Evolutionary conservation across 2,113 vertebrate species (phyloP).

Genomic region (Butastur rufipennis): DNA sequence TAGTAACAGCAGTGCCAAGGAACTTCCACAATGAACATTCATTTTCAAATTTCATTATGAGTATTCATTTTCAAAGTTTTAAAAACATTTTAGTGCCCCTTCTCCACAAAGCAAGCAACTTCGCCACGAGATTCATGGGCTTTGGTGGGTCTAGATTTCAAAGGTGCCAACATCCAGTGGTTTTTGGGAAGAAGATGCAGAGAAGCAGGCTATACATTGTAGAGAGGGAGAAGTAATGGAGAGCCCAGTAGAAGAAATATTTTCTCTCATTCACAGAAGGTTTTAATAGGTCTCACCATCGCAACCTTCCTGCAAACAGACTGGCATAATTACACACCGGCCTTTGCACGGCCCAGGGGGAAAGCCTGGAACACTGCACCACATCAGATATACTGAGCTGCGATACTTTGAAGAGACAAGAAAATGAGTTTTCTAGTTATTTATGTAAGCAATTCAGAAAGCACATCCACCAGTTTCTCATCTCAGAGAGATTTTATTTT

Average conservation of each 20-base stretch:
- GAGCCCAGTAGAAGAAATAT: not conserved
- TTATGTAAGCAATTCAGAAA: slow-evolving; percentile 56
- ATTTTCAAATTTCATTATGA: not conserved
- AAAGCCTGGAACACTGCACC: not conserved
- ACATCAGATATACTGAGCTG: not conserved
- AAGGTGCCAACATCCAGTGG: not conserved
- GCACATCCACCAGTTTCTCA: not conserved
- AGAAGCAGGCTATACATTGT: not conserved
- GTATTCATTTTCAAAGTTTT: not conserved
- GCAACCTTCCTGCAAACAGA: not conserved
- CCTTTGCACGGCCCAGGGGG: not conserved
- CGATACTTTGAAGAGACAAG: not conserved
- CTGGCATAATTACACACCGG: not conserved
- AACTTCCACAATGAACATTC: not conserved
- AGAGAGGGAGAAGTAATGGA: not conserved
- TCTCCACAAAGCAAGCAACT: not conserved
- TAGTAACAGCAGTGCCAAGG: not conserved
- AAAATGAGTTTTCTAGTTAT: slow-evolving; percentile 60
- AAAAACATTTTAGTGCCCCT: not conserved
- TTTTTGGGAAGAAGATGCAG: not conserved
- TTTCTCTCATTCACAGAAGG: not conserved
- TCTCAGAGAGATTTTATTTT: slow-evolving; percentile 11
- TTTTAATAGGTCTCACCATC: not conserved
- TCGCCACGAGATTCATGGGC: not conserved
- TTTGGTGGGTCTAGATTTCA: not conserved